A percentile compares a stretch with the other conserved stretches of the same genome.
Evolutionary conservation across 2,888 invertebrate genomes (phyloP).

Genomic region (Boloria selene): DNA sequence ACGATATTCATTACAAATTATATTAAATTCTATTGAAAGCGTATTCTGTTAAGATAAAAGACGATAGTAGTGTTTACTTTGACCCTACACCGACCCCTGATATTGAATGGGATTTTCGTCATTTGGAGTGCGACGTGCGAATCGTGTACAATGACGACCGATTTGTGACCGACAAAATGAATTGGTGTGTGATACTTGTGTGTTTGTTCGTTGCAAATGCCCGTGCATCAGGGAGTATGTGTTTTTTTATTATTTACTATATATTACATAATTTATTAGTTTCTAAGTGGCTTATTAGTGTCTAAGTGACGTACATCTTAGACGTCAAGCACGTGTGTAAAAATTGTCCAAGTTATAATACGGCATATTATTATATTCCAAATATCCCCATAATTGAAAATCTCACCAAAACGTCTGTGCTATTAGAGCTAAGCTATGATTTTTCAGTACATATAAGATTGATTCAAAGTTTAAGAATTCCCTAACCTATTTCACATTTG

Average conservation of each 20-base stretch:
- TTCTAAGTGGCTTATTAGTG: background rate
- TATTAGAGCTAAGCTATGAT: too few species aligned
- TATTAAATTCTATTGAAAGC: conserved; percentile 32
- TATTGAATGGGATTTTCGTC: conserved; percentile 59
- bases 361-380: too few species aligned
- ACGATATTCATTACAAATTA: conserved; percentile 36
- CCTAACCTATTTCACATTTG: too few species aligned
- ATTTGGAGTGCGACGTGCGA: conserved; percentile 61
- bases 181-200: conserved; percentile 68
- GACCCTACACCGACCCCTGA: conserved; percentile 55
- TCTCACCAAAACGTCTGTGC: too few species aligned
- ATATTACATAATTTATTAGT: background rate
- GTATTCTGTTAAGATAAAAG: conserved; percentile 59
- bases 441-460: too few species aligned
- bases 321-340: too few species aligned
- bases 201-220: conserved; percentile 63
- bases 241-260: conserved; percentile 31
- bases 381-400: too few species aligned
- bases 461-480: too few species aligned
- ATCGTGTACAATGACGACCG: conserved; percentile 56
- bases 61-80: conserved; percentile 70
- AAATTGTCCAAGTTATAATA: too few species aligned
- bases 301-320: too few species aligned
- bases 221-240: conserved; percentile 69
- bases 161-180: conserved; percentile 60